Base-by-base conservation (phyloP, 1,140 invertebrate genomes). In the Galendromus occidentalis region DNA sequence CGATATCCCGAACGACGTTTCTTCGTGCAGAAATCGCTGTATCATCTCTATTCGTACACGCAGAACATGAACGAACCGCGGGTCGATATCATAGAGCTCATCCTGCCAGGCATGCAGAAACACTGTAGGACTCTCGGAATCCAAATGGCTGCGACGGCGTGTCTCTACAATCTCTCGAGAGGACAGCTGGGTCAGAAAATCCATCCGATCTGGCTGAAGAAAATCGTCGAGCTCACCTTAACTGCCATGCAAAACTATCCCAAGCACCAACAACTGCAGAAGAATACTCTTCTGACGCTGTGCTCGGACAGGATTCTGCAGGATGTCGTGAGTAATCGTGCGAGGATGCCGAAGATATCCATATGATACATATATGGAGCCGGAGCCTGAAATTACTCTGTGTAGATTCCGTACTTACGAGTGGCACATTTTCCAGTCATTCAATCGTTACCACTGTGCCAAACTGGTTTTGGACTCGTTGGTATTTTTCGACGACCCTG, bases 91-190 rank as follows among this genome's bases (percentile, higher is more conserved):
- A 84, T 78, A 41, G 71, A 86, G 77, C 73, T 85, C 65, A 82
- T 87, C n/a, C 72, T 87, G 67, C 80, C 81, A 44, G 77, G 79
- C 29, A 86, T 88, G 85, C 80, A 80, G 71, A 75, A 76, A 25
- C 83, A 87, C 75, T 80, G 81, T 4, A 79, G 80, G 63, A 78
- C 82, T 65, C 80, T 85, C 66, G 80, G 80, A 28, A 82, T 88
- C 44, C 86, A 88, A 76, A 85, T 87, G 80, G 85, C 86, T 44
- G 85, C 83, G 7, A 87, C 85, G 33, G 86, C 86, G 28, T 88
- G 86, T 73, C 76, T 88, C 20, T 88, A 88, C 72, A 87, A 87
- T 75, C 78, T 88, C 20, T 85, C 85, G 0, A 83, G 84, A 71
- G 82, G 81, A 18, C 82, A 84, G 69, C 72, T 85, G 1, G 82